Conservation (phyloP, 2,888 invertebrate genomes). For the Augiades crinisus region DNA sequence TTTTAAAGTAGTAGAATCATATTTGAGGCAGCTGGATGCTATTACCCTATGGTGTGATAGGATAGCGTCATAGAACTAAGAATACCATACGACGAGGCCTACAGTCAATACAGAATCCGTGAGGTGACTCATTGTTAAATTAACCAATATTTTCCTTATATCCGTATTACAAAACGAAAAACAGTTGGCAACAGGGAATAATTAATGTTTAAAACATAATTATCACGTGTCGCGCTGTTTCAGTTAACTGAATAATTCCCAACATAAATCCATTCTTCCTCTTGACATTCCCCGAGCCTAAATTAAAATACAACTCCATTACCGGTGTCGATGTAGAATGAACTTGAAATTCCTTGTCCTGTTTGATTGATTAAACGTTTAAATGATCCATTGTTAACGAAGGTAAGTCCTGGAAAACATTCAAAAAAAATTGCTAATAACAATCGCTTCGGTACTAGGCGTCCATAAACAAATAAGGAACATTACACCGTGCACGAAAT, state of each 20-base stretch:
- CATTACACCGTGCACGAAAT: background rate
- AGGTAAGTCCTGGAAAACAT: no score
- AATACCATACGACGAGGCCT: no score
- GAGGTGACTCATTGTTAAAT: no score
- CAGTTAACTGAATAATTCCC: constrained; percentile 22
- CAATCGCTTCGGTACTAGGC: background rate
- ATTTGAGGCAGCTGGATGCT: no score
- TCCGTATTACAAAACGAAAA: background rate
- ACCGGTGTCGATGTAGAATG: background rate
- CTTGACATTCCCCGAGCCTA: constrained; percentile 2
- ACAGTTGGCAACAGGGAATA: constrained; percentile 14
- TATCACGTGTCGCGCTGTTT: constrained; percentile 21
- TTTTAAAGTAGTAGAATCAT: no score
- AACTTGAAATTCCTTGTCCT: background rate
- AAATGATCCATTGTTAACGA: no score
- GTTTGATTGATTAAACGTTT: no score
- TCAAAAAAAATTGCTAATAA: background rate
- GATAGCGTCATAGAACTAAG: no score
- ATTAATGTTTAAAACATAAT: constrained; percentile 22
- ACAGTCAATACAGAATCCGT: no score
- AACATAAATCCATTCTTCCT: constrained; percentile 19
- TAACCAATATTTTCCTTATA: background rate
- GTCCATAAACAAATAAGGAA: constrained; percentile 8
- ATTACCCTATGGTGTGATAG: no score
- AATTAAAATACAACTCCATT: constrained; percentile 9